Percentiles rank a stretch among this genome's conserved stretches.
Evolutionary conservation across 2,113 vertebrate genomes (phyloP).

Genomic region (Marmota flaviventris): DNA sequence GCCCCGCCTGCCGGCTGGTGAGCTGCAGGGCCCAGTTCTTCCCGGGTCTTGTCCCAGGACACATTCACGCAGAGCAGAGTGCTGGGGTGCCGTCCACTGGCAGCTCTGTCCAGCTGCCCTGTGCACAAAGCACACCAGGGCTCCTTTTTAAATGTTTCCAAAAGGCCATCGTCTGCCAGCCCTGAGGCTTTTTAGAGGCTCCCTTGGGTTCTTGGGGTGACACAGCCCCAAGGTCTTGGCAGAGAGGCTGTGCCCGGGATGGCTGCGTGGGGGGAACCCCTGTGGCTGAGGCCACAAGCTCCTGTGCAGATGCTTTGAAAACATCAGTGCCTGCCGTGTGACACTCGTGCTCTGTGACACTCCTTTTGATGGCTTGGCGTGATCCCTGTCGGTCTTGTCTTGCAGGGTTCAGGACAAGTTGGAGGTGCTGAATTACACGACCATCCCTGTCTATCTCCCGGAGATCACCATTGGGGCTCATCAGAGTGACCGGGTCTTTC

Average conservation of each 20-base stretch:
- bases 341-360: background rate
- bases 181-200: background rate
- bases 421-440: conserved; percentile 82
- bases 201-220: rapidly evolving
- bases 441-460: conserved; percentile 91
- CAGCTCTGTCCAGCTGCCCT: too few species aligned
- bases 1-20: too few species aligned
- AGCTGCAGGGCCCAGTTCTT: too few species aligned
- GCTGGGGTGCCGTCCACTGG: too few species aligned
- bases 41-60: too few species aligned
- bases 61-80: too few species aligned
- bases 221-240: background rate
- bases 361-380: background rate
- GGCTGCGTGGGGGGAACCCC: rapidly evolving
- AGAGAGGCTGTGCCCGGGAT: rapidly evolving
- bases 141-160: background rate
- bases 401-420: conserved; percentile 92
- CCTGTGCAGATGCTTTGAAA: background rate
- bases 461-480: conserved; percentile 93
- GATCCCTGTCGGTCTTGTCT: background rate
- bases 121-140: background rate
- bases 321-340: too few species aligned
- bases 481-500: conserved; percentile 87
- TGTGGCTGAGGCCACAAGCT: background rate
- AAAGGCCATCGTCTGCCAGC: background rate